These are phyloP conservation scores for Drosophila nr. fundita DNA, from an alignment of 2,888 invertebrate species.

Conservation along the genomic window DNA sequence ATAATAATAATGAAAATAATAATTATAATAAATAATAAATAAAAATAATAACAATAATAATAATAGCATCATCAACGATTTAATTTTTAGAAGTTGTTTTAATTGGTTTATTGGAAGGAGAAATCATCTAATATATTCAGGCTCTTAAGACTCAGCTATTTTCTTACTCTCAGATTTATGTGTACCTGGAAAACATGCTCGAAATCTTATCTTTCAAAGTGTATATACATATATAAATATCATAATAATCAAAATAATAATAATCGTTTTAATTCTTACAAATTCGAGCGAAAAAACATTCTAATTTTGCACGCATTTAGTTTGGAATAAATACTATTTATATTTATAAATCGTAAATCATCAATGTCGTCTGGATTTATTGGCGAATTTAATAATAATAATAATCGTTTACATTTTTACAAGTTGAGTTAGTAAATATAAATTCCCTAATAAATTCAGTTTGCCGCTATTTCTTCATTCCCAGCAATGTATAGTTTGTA, in stretches of 20 bases:
- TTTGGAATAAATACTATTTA: not conserved
- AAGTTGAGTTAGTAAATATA: not conserved
- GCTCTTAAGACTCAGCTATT: no score
- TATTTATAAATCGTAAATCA: not conserved
- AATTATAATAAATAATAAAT: no score
- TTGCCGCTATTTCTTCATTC: not conserved
- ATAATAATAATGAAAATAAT: no score
- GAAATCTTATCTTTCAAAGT: no score
- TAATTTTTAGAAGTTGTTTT: no score
- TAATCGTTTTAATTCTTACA: not conserved
- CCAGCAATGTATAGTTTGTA: not conserved
- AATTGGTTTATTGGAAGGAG: no score
- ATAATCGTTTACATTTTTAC: not conserved
- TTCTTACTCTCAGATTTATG: no score
- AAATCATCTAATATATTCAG: no score
- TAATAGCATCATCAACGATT: no score
- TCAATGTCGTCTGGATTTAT: not conserved
- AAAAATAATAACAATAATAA: no score
- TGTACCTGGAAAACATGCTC: no score
- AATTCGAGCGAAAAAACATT: not conserved
- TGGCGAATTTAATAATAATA: not conserved
- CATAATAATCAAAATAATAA: not conserved
- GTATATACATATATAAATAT: no score
- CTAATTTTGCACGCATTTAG: not conserved
- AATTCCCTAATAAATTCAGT: not conserved